phyloP scores from a whole-genome alignment of 2,888 invertebrate genomes.

The Melanophora roralis region DNA sequence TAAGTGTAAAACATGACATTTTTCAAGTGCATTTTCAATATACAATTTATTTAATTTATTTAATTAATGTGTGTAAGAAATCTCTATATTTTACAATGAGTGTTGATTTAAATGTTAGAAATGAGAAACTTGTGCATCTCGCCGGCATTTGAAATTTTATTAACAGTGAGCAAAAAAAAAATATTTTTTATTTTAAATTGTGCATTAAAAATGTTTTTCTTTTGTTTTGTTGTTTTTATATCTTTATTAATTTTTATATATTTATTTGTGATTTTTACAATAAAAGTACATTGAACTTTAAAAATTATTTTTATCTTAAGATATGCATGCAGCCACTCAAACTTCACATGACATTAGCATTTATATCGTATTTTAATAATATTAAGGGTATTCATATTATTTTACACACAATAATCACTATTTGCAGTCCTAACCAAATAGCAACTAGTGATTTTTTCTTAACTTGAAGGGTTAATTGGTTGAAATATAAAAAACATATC shows the following conservation, averaged over 20 bases:
- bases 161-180: background rate
- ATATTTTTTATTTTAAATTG: background rate
- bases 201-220: too few relatives aligned
- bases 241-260: constrained; percentile 10
- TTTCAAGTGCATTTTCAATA: constrained; percentile 1
- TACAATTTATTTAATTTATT: constrained; percentile 10
- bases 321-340: background rate
- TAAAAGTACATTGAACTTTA: constrained; percentile 22
- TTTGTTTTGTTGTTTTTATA: background rate
- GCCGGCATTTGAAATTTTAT: background rate
- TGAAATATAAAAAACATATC: too few relatives aligned
- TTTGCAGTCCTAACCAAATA: too few relatives aligned
- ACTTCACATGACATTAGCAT: background rate
- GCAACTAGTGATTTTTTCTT: too few relatives aligned
- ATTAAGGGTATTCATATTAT: too few relatives aligned
- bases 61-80: background rate
- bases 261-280: background rate
- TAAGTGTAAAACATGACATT: background rate
- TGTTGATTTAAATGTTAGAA: background rate
- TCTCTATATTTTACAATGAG: background rate
- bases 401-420: too few relatives aligned
- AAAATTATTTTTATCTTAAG: background rate
- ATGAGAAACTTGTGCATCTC: background rate
- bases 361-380: too few relatives aligned
- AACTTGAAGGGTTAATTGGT: too few relatives aligned